phyloP scores from a whole-genome alignment of 92 coral and sea anemone species.

The Hydrozoanthus gracilis region DNA sequence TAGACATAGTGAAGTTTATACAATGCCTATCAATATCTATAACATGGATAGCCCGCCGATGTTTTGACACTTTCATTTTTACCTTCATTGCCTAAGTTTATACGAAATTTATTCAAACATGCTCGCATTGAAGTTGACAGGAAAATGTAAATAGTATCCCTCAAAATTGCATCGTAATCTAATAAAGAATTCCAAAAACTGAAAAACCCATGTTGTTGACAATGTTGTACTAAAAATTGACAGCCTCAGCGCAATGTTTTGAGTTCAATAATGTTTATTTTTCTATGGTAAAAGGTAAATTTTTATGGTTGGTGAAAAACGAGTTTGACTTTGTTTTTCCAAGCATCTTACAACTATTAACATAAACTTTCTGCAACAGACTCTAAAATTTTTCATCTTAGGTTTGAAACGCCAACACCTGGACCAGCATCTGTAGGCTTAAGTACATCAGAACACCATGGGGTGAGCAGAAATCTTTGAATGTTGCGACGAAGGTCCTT shows the following conservation, averaged over 20 bases:
- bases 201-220: background rate
- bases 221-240: background rate
- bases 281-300: background rate
- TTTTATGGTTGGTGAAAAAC: background rate
- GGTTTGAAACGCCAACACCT: conserved; percentile 61
- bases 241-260: background rate
- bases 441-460: conserved; percentile 59
- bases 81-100: conserved; percentile 1
- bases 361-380: background rate
- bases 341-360: background rate
- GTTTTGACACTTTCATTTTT: conserved; percentile 3
- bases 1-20: no score
- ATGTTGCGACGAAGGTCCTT: conserved; percentile 1
- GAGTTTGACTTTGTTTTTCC: background rate
- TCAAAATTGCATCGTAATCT: conserved; percentile 1
- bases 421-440: conserved; percentile 68
- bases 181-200: background rate
- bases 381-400: background rate
- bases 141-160: background rate
- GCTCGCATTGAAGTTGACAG: background rate
- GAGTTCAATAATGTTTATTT: background rate
- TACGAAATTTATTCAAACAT: background rate
- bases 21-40: no score
- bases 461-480: conserved; percentile 35
- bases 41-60: background rate